Conservation (phyloP, 2,888 invertebrate genomes). For the Catocala fraxini region DNA sequence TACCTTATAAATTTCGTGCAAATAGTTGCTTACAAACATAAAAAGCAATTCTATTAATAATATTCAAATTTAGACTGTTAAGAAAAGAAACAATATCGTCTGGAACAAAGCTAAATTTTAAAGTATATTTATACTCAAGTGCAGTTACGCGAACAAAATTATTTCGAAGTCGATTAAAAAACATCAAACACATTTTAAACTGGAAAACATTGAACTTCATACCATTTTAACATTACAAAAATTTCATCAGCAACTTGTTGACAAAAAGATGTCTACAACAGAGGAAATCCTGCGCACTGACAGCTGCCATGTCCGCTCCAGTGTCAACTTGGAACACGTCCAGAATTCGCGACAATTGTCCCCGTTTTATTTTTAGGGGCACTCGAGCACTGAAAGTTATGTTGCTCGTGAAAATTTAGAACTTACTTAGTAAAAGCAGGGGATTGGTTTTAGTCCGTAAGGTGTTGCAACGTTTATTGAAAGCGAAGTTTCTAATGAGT, state of each 20-base stretch:
- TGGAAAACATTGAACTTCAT: conserved; percentile 35
- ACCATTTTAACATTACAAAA: conserved; percentile 33
- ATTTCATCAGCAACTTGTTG: conserved; percentile 32
- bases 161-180: too few species aligned
- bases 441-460: conserved; percentile 7
- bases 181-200: not conserved
- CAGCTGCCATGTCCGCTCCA: conserved; percentile 57
- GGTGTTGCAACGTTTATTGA: conserved; percentile 14
- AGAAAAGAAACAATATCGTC: too few species aligned
- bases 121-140: too few species aligned
- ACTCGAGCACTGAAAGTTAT: conserved; percentile 38
- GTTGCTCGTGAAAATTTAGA: conserved; percentile 43
- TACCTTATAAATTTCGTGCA: too few species aligned
- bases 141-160: too few species aligned
- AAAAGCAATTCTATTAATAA: too few species aligned
- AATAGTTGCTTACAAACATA: too few species aligned
- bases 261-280: conserved; percentile 43
- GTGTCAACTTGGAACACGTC: conserved; percentile 56
- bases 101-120: too few species aligned
- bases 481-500: conserved; percentile 8
- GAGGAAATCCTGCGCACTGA: conserved; percentile 53
- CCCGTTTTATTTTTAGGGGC: conserved; percentile 43
- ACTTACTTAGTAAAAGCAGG: conserved; percentile 32
- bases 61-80: too few species aligned
- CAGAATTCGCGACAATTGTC: conserved; percentile 60